Base-by-base conservation (phyloP, 2,888 invertebrate genomes). In the Caenorhabditis sulstoni region DNA sequence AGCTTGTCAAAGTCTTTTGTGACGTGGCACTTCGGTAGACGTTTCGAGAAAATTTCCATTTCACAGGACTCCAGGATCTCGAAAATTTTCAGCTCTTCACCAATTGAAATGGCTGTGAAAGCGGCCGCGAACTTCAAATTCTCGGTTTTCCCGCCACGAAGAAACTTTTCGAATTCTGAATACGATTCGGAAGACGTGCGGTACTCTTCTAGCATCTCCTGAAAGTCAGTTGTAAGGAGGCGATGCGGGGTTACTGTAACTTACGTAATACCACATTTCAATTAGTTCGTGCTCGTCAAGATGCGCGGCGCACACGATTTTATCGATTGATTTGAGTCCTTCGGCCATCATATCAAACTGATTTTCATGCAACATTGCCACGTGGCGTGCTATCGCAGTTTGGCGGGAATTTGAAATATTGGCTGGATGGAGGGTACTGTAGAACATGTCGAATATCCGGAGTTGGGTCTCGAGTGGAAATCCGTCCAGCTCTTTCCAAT, bases 221-320 rank as follows among this genome's bases (percentile, higher is more conserved):
- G n/a, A 16, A 52, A 39, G 45, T 14, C 23, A 35, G n/a, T 16
- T 50, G 3, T 3, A 29, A 29, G 29, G 29, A 7, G 29, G 29
- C 29, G 3, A 3, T 29, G 4, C 29, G 4, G 29, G 29, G 29
- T 29, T 29, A 29, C 29, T 29, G 29, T 29, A 29, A 7, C 76
- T 49, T 18, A 77, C 77, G 22, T 50, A 35, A 52, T 20, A 77
- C 77, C 77, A 77, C 77, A 77, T 77, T 47, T 62, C 59, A 8
- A 77, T 77, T 44, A 77, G 20, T 22, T 77, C 77, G 12, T 5
- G 9, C n/a, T 77, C 70, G 18, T 64, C 70, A 11, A 58, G 16
- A 68, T 62, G 58, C 2, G 77, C 64, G 22, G 64, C 77, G 18
- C 65, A 59, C 16, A 77, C 53, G n/a, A 77, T 77, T 47, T 70